Base-by-base conservation (phyloP, 2,888 invertebrate genomes). In the Hirtodrosophila confusa region DNA sequence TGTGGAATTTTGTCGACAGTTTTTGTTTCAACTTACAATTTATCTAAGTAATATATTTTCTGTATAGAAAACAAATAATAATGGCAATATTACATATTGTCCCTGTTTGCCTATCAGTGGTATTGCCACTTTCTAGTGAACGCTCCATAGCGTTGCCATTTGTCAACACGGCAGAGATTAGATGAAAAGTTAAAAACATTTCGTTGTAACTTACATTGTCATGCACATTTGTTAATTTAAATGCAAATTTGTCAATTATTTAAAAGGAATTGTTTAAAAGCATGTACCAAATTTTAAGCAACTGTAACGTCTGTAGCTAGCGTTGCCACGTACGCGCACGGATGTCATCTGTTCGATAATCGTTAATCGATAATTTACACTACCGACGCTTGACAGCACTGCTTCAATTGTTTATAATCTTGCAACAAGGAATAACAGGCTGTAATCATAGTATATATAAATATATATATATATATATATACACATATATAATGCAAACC, bases 41-140 rank as follows among this genome's bases (percentile, higher is more conserved):
- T 62, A 53, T 50, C 60, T 65, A 68, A 33, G 40, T 45, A 49
- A 55, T 43, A 39, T 64, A 56, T 35, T 6, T 31, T 60, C 58
- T 66, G 50, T 49, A 56, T 60, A 53, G 10, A 65, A 74, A 73
- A 63, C 33, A 67, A 65, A 75, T 61, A 75, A 68, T 60, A 58
- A 44, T 51, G 50, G 41, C 49, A 65, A 67, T 56, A 63, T 79
- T 79, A 80, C 78, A 78, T 82, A 64, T 63, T 78, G 71, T 64
- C 40, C 35, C 39, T 48, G 44, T 66, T 71, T 71, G 69, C 57
- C 58, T 63, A 64, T 55, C 44, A 66, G 40, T 45, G 64, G 55
- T 62, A 35, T 53, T 68, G 69, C 61, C 62, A 60, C 60, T 55
- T 69, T 66, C 55, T 55, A 67, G 35, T 23, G 48, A 39, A 17